Base-by-base conservation (phyloP, 2,797 vertebrate species). In the Spinus olivaceus region DNA sequence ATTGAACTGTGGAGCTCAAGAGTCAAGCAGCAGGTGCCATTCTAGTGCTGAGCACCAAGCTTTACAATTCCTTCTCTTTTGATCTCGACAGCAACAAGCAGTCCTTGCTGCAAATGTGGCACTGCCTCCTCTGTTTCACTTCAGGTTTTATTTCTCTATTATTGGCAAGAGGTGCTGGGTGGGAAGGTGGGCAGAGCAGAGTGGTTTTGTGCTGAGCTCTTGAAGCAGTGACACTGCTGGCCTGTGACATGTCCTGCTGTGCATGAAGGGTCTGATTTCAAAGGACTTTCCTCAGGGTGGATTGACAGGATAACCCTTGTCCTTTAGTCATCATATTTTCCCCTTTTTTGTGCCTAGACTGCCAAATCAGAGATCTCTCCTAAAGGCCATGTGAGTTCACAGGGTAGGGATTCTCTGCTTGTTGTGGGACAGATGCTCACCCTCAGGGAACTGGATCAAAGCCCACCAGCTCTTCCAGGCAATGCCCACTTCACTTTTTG, bases 321-420 rank as follows among this genome's bases (percentile, higher is more conserved):
- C 50, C 49, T 86, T 81, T 19, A 53, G 37, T 60, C 16, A 21
- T 51, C 19, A 17, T 3, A 25, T 81, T 76, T n/a, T 33, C 13
- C 37, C 30, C 1, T 39, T 39, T 32, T 41, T 54, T 65, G 46
- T 72, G 28, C 33, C 54, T 44, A 18, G 28, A 23, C 47, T 82
- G 51, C 64, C 60, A 66, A 56, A 27, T 23, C 6, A n/a, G 56
- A 77, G 39, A 6, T 49, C 49, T 65, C 27, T 86, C 21, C 27
- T 56, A 8, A n/a, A 0, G 44, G 27, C 32, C 1, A 0, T 6
- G 28, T 28, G 33, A 30, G 28, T 66, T 85, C 56, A 42, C 37
- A 64, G 54, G 15, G 19, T 4, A 28, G 32, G 15, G 10, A 20
- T 49, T 64, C 33, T 7, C 32, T 42, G 28, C 39, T 56, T 56